A percentile compares a stretch with the other conserved stretches of the same genome.
Conservation (phyloP, 64 coral and sea anemone species). For the Actinia equina region DNA sequence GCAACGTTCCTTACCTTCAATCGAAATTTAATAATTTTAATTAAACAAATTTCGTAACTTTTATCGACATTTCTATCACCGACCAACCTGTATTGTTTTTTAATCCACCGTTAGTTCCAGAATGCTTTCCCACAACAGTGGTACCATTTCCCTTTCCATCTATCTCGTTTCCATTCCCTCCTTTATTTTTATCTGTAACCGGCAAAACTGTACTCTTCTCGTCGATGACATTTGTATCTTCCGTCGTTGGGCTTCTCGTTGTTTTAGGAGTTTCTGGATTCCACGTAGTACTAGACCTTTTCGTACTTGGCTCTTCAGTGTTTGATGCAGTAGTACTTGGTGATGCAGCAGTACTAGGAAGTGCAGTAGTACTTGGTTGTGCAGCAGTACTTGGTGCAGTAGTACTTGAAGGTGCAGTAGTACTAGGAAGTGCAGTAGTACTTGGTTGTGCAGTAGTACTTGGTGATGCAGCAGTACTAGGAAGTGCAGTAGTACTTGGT, state of each 20-base stretch:
- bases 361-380: too few species aligned
- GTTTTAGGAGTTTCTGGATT: not conserved
- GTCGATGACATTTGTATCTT: not conserved
- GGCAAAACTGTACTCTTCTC: not conserved
- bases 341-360: not conserved
- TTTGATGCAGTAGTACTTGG: too few species aligned
- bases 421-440: too few species aligned
- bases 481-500: too few species aligned
- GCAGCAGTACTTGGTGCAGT: too few species aligned
- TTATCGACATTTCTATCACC: not conserved
- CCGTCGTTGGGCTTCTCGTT: not conserved
- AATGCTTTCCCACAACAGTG: not conserved
- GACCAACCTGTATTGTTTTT: constrained; percentile 4
- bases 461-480: too few species aligned
- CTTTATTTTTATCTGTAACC: not conserved
- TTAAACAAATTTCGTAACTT: not conserved
- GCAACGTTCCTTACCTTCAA: not conserved
- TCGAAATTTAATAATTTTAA: not conserved
- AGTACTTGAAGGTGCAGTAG: too few species aligned
- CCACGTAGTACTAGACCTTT: not conserved
- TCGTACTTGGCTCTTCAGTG: not conserved
- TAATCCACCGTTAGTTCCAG: constrained; percentile 9
- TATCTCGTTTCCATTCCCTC: not conserved
- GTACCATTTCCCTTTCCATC: not conserved
- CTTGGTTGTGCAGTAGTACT: too few species aligned